Evolutionary conservation across 2,888 invertebrate species (phyloP), one percentile per base, ranked within the genome.

Genomic region (Drosophila planitibia): DNA sequence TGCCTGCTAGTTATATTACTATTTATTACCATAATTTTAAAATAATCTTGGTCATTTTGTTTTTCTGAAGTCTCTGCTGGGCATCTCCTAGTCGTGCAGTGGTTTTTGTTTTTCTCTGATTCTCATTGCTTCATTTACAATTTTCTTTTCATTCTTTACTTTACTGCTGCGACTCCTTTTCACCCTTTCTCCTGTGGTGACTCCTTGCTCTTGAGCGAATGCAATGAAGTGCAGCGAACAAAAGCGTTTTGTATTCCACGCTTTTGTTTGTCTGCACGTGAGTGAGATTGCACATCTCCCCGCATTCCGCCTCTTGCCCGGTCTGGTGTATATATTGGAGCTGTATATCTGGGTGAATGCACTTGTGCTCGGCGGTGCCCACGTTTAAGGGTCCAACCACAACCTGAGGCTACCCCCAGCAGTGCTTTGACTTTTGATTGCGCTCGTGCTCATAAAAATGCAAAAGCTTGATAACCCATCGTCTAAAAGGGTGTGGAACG

Each of bases 141-240:
- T 72, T 67, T 59, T 51, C 60, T 60, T 58, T 70, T 55, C 59
- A 59, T 53, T 33, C 37, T 62, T 57, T 25, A 9, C 14, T 25
- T 2, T 25, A 25, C n/a, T 12, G 41, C n/a, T n/a, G 41, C 41
- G 41, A 35, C 51, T 49, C 32, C 32, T 37, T 33, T 22, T 32
- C 59, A 53, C 25, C 5, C 35, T 28, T 30, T 6, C 37, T 25
- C 41, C 54, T 54, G 33, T 57, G 30, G 54, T 41, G 47, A 47
- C 47, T 47, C 47, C 47, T 25, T 58, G 22, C 64, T 79, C 78
- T 60, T 53, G 59, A 71, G 69, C 59, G 70, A 83, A 70, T 82
- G 88, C 88, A 85, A 88, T 86, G 85, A 88, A 86, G 89, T 85
- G 82, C 74, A 75, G 75, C 70, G 76, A 85, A 87, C 82, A 87